Conservation (phyloP, 2,113 vertebrate genomes). For the Synodontis membranacea region DNA sequence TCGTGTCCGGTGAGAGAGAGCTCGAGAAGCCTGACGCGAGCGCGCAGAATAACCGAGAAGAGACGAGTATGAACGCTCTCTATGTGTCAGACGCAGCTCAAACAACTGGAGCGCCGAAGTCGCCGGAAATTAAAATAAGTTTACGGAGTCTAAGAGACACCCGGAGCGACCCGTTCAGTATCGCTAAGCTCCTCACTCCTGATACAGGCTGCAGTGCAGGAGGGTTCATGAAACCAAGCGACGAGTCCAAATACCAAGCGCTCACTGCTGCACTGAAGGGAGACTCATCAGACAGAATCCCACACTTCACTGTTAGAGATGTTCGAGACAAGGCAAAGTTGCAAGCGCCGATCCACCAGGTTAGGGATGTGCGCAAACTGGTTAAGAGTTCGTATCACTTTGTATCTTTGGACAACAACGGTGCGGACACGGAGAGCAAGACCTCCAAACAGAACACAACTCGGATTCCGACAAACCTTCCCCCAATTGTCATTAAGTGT, state of each 20-base stretch:
- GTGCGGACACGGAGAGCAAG: conserved; percentile 75
- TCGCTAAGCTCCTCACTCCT: conserved; percentile 82
- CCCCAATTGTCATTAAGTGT: conserved; percentile 92
- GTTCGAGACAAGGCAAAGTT: conserved; percentile 85
- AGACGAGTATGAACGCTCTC: conserved; percentile 43
- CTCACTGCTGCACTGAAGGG: conserved; percentile 68
- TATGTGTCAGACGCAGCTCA: conserved; percentile 56
- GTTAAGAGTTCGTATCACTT: conserved; percentile 88
- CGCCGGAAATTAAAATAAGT: conserved; percentile 91
- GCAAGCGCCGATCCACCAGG: conserved; percentile 88
- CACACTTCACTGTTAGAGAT: conserved; percentile 90
- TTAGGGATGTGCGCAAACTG: conserved; percentile 90
- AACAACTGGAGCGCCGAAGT: conserved; percentile 66
- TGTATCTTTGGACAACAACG: conserved; percentile 78
- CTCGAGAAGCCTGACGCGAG: conserved; percentile 55
- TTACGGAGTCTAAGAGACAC: conserved; percentile 76
- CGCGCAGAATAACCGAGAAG: conserved; percentile 42
- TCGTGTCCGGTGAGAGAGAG: conserved; percentile 71
- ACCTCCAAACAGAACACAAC: conserved; percentile 67
- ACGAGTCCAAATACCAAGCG: conserved; percentile 69
- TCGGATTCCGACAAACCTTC: conserved; percentile 67
- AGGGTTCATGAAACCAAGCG: conserved; percentile 62
- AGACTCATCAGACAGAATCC: conserved; percentile 83
- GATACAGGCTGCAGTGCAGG: conserved; percentile 64
- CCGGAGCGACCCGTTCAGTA: conserved; percentile 75